Percentiles rank a stretch among this genome's conserved stretches.
Evolutionary conservation across 2,888 invertebrate genomes (phyloP).

Genomic region (Nomada ruficornis): DNA sequence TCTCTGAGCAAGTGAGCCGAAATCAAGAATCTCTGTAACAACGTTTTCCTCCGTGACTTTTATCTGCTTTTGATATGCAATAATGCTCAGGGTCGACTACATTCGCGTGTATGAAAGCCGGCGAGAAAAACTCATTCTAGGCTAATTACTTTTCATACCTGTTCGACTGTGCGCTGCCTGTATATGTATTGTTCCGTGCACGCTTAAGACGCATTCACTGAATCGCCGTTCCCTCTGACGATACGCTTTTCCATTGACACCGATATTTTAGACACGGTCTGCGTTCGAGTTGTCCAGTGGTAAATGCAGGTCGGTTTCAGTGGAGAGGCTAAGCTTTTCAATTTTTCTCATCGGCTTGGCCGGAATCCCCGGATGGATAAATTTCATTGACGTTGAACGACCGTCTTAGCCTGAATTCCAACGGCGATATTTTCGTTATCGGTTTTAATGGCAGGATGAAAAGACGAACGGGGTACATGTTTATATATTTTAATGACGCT

Average conservation of each 20-base stretch:
- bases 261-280: not conserved
- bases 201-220: constrained; percentile 30
- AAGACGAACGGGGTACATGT: not conserved
- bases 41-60: constrained; percentile 34
- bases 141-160: constrained; percentile 63
- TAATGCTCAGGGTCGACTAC: constrained; percentile 65
- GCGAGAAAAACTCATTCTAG: constrained; percentile 60
- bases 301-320: not conserved
- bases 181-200: constrained; percentile 31
- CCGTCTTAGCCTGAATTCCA: constrained; percentile 6
- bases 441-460: not conserved
- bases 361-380: not conserved
- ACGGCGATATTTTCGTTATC: not conserved
- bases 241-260: not conserved
- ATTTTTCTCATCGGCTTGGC: not conserved
- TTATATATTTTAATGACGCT: not conserved
- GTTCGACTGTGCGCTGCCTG: constrained; percentile 14
- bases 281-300: not conserved
- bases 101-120: constrained; percentile 53
- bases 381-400: not conserved
- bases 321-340: not conserved
- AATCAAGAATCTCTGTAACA: constrained; percentile 8
- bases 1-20: not conserved
- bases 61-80: constrained; percentile 52
- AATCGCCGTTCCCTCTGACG: constrained; percentile 31